Percentiles rank a stretch among this genome's conserved stretches.
These are phyloP conservation scores for Stomorhina lunata DNA, from an alignment of 2,888 invertebrate genomes.

Conservation along the genomic window DNA sequence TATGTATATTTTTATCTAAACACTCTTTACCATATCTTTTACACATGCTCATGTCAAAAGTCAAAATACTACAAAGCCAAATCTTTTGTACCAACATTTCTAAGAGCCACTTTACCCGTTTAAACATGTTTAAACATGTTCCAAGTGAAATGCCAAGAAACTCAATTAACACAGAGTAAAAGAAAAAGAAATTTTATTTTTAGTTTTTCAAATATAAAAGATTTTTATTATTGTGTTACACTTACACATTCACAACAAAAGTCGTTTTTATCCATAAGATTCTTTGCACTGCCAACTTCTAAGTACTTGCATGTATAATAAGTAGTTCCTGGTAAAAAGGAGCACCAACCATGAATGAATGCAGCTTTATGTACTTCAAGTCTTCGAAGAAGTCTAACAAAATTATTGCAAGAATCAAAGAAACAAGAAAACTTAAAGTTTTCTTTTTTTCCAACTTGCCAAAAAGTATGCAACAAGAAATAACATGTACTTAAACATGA, in stretches of 20 bases:
- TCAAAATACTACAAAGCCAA: not conserved
- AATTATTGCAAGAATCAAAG: not conserved
- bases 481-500: constrained; percentile 59
- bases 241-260: constrained; percentile 46
- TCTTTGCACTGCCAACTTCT: not conserved
- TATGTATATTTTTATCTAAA: constrained; percentile 7
- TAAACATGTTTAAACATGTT: constrained; percentile 40
- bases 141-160: constrained; percentile 31
- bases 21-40: not conserved
- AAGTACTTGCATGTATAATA: too few relatives aligned
- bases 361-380: too few relatives aligned
- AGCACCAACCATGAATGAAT: too few relatives aligned
- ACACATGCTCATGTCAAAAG: not conserved
- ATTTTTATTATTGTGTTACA: constrained; percentile 42
- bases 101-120: constrained; percentile 22
- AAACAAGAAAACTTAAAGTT: not conserved
- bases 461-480: constrained; percentile 58
- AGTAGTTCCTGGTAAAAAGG: too few relatives aligned
- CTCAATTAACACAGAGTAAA: constrained; percentile 52
- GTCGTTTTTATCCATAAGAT: constrained; percentile 10
- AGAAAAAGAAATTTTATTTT: constrained; percentile 8
- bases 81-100: constrained; percentile 2
- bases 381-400: too few relatives aligned
- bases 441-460: not conserved
- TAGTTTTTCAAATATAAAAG: constrained; percentile 38